phyloP scores from a whole-genome alignment of 2,888 invertebrate species.

The Hipparchia sbordonii region DNA sequence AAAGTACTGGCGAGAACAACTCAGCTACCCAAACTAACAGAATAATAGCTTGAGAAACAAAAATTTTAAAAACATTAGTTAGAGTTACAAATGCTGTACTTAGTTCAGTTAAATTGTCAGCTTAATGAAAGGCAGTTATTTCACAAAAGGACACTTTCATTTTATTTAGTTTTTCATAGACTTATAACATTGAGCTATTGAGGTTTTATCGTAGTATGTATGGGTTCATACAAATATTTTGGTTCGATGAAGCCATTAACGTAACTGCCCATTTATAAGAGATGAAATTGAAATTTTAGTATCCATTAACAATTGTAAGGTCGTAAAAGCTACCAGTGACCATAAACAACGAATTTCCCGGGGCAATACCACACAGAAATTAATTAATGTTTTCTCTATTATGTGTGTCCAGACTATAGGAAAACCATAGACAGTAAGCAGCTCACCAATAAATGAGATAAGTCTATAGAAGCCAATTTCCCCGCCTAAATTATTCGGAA shows the following conservation, averaged over 20 bases:
- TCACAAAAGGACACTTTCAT: no score
- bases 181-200: no score
- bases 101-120: no score
- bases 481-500: no score
- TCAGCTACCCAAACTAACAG: no score
- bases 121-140: no score
- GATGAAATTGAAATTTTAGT: slow-evolving; percentile 26
- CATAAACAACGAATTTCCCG: slow-evolving; percentile 15
- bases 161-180: no score
- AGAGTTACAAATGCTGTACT: no score
- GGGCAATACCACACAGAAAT: slow-evolving; percentile 33
- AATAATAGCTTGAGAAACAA: no score
- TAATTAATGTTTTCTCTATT: slow-evolving; percentile 22
- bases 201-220: neutral
- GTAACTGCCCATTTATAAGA: slow-evolving; percentile 8
- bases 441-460: neutral
- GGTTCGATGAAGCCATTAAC: slow-evolving; percentile 12
- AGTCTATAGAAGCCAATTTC: no score
- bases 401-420: neutral
- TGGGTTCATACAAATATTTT: neutral
- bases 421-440: neutral
- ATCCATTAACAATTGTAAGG: slow-evolving; percentile 28
- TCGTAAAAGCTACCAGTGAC: slow-evolving; percentile 20
- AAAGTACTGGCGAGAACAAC: no score
- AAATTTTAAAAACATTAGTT: no score